Evolutionary conservation across 2,888 invertebrate species (phyloP), one percentile per base, ranked within the genome.

Genomic region (Perdita meconis): DNA sequence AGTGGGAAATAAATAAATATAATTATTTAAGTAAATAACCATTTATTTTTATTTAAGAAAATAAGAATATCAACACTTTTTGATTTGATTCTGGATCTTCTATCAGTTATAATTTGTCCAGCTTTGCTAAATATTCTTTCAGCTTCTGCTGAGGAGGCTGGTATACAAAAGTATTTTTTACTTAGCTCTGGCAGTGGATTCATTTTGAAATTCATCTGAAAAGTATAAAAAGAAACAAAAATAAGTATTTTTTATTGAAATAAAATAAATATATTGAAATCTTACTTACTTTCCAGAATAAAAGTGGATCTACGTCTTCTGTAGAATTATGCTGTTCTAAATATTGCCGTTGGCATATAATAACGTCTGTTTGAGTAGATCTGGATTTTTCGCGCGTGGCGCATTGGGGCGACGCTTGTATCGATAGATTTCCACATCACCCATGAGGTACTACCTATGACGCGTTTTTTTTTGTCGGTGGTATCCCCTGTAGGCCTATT

Each of bases 231-330:
- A 42, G 13, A 42, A 42, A 10, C 42, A 4, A 42, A 42, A 42
- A n/a, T n/a, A n/a, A n/a, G n/a, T n/a, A n/a, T n/a, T n/a, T n/a
- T n/a, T n/a, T n/a, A n/a, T n/a, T n/a, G n/a, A 42, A 42, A n/a
- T n/a, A n/a, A n/a, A n/a, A n/a, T n/a, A 42, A 42, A 42, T 16
- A 42, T 42, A n/a, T 42, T 42, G 16, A 42, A 42, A n/a, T n/a
- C n/a, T 16, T n/a, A 42, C n/a, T 42, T 42, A 42, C 42, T 16
- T 42, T 42, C 42, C 42, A 42, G 16, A 1, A 42, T 42, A 42
- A 42, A n/a, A 42, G 16, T 13, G 16, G 16, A 42, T 42, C 42
- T 42, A 6, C 0, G 0, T 42, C 0, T 16, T 42, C 42, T 42
- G 42, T 4, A 42, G 42, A 42, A 42, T 42, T 42, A 5, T 42